Evolutionary conservation across 1,140 invertebrate species (phyloP), one percentile per base, ranked within the genome.

Genomic region (Camponotus pennsylvanicus): DNA sequence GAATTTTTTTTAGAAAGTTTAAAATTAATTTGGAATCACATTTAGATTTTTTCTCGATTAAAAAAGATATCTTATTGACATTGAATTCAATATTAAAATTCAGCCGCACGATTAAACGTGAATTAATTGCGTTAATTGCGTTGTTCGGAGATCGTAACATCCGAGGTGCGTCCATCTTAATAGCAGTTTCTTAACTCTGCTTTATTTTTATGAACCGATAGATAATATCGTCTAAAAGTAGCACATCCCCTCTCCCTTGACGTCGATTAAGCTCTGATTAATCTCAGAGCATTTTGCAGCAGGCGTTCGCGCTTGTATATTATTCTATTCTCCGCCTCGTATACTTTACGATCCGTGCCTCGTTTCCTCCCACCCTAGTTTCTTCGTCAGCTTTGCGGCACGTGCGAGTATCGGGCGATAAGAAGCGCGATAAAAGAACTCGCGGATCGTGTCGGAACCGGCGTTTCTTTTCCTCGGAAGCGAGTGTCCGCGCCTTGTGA

Each of bases 271-370:
- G 18, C 40, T 86, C 49, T 80, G 75, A 86, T 86, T 64, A 86
- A 70, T 80, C 63, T 86, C 84, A 59, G 32, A 21, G 59, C 59
- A 87, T 76, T 61, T 78, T 64, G 21, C 66, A 71, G 52, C 52
- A 27, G 78, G 75, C 66, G 21, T 6, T 75, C 75, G 32, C 13
- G 57, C 45, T 73, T 88, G 85, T 88, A 88, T 88, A 82, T 88
- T 88, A 79, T 88, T 86, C 76, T 45, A 76, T 69, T 86, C 87
- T 77, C 82, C 76, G 45, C 40, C 66, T 70, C 32, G 37, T 52
- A 52, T 40, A 3, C 9, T 88, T 71, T 69, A 66, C 37, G 57
- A 21, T 1, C 75, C 45, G 27, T 34, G 27, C 70, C 18, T 32
- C 52, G n/a, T 21, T 27, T 15, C 13, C 59, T n/a, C 64, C 18